A percentile compares a stretch with the other conserved stretches of the same genome.
Evolutionary conservation across 2,888 invertebrate genomes (phyloP).

Genomic region (Acleris sparsana): DNA sequence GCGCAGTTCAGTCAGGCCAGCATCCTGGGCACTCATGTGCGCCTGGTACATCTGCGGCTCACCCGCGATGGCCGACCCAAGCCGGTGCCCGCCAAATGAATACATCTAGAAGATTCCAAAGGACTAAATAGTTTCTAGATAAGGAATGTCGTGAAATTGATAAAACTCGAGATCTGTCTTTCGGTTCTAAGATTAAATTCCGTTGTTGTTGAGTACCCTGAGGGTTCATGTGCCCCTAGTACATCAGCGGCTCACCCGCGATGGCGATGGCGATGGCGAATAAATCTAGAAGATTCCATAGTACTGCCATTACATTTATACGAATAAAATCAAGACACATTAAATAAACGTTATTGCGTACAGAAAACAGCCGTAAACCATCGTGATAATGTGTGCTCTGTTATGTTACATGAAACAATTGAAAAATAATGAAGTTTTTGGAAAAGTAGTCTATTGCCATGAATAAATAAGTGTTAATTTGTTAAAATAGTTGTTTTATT

Average conservation of each 20-base stretch:
- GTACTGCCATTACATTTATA: no score
- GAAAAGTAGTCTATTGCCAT: background rate
- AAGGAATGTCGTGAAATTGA: no score
- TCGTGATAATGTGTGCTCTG: background rate
- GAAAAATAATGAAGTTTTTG: background rate
- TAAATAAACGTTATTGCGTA: no score
- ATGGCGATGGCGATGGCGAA: no score
- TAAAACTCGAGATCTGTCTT: no score
- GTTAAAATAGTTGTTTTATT: background rate
- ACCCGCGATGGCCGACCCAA: slow-evolving; percentile 27
- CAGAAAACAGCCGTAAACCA: no score
- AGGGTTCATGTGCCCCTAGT: slow-evolving; percentile 37
- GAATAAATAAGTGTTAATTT: background rate
- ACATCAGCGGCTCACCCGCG: slow-evolving; percentile 23
- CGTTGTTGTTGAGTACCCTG: slow-evolving; percentile 45
- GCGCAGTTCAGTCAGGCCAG: slow-evolving; percentile 66
- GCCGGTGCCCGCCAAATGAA: background rate
- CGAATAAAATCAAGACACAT: no score
- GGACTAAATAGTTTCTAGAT: no score
- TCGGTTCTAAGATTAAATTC: no score
- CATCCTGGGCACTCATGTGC: slow-evolving; percentile 46
- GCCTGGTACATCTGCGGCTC: slow-evolving; percentile 19
- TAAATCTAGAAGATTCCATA: no score
- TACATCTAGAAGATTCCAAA: no score
- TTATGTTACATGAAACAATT: background rate